Evolutionary conservation across 2,888 invertebrate genomes (phyloP), one percentile per base, ranked within the genome.

Genomic region (Sycophila texana): DNA sequence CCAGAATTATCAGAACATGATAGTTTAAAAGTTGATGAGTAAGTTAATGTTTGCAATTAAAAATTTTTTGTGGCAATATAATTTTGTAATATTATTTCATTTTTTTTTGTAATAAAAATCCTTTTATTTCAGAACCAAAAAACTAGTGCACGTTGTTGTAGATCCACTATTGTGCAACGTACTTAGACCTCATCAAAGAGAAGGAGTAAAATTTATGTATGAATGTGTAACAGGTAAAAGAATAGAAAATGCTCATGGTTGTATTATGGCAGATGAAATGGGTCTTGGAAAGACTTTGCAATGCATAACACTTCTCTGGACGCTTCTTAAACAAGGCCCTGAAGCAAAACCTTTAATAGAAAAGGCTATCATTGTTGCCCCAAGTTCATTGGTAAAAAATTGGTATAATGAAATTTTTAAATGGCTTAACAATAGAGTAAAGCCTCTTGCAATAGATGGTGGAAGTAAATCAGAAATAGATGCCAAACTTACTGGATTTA

Each of bases 181-280:
- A 78, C 91, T 99, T 3, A 92, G 99, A 67, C 99, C 99, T 0
- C 99, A 99, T 94, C 99, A 99, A 90, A 93, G 99, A 83, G 99
- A 99, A 88, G 99, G 99, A 53, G 99, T 99, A 0, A 97, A 97
- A 88, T 99, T 99, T 89, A 99, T 99, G 98, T 99, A 98, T 88
- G 98, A 99, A 89, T 99, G 99, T 91, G 98, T 99, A 3, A 98
- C 97, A 12, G 99, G 99, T 0, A 92, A 93, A 57, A 95, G 97
- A 86, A 97, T 98, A 84, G 95, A 96, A 77, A 93, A 94, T 81
- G 95, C 95, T 47, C 95, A 93, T 90, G 99, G 99, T 0, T 99
- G 99, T 86, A 99, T 99, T 66, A 99, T 99, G 99, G 99, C 99
- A 3, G 99, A 99, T 91, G 99, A 99, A 93, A 99, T 99, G 99